Evolutionary conservation across 2,113 vertebrate species (phyloP), one percentile per base, ranked within the genome.

Genomic region (Calyptommatus sinebrachiatus): DNA sequence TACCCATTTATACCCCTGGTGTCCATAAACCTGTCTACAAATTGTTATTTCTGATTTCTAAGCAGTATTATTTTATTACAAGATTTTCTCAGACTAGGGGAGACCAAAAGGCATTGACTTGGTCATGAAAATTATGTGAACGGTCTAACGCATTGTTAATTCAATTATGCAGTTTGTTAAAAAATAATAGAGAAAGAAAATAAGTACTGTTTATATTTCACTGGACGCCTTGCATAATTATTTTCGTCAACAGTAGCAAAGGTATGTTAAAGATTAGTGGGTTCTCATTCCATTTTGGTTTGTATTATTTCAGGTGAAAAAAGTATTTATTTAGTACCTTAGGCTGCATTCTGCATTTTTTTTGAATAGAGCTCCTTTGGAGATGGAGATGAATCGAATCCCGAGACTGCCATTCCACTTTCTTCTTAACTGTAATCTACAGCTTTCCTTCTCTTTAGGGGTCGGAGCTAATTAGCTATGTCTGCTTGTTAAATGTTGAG

Each of bases 381-480:
- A 82, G 88, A 88, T 82, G 79, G 83, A 90, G 79, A 80, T 76
- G n/a, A 26, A 87, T 90, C 88, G 83, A 29, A 84, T 21, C 29
- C 28, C 60, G 46, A 10, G 26, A 83, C 83, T 88, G 76, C 8
- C 24, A 7, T 81, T 79, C 72, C 75, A 63, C 66, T 73, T 82
- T 53, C 63, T 8, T 53, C 89, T 93, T 90, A 87, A 88, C 82
- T 83, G 83, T 88, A 85, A 92, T 83, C 87, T 73, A 24, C 85
- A 70, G 79, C 77, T 87, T 88, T 87, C 85, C 35, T 87, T 92
- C 90, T 93, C 85, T 41, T n/a, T 84, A 91, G 88, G 90, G 85
- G 86, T 88, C 83, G 86, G 87, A 89, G 81, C 53, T 92, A 91
- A 88, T 84, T 91, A 86, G 86, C 91, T 91, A 83, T 89, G 78